A percentile compares a stretch with the other conserved stretches of the same genome.
Conservation (phyloP, 2,888 invertebrate species). For the Nesidiocoris tenuis region DNA sequence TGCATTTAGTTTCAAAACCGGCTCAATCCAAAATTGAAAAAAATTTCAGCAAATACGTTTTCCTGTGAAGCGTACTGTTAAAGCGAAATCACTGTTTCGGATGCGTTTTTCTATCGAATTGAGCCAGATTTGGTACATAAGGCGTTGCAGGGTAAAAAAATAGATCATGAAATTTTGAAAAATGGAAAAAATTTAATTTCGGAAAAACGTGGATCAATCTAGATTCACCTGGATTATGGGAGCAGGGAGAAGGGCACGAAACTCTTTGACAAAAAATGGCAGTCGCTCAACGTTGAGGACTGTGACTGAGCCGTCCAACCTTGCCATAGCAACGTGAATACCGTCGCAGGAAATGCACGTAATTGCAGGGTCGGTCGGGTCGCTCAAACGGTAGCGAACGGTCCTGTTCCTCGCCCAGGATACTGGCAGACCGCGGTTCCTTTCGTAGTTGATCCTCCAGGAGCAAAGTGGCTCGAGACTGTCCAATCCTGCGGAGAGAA, state of each 20-base stretch:
- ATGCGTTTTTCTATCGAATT: too few relatives aligned
- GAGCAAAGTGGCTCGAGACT: conserved; percentile 27
- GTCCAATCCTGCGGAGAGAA: conserved; percentile 4
- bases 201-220: not conserved
- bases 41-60: too few relatives aligned
- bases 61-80: too few relatives aligned
- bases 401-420: conserved; percentile 37
- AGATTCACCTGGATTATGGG: conserved; percentile 30
- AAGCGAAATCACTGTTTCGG: too few relatives aligned
- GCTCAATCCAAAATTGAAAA: too few relatives aligned
- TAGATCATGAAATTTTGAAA: too few relatives aligned
- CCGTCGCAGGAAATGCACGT: conserved; percentile 41
- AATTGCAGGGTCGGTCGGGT: conserved; percentile 31
- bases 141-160: too few relatives aligned
- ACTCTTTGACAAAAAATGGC: conserved; percentile 19
- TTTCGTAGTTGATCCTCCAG: conserved; percentile 44
- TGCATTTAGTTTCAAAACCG: too few relatives aligned
- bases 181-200: too few relatives aligned
- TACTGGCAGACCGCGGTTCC: conserved; percentile 35
- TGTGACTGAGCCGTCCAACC: conserved; percentile 34
- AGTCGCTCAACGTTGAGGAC: conserved; percentile 43
- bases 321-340: conserved; percentile 23
- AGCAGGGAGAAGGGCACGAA: conserved; percentile 25
- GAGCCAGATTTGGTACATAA: too few relatives aligned
- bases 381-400: conserved; percentile 33